These are phyloP conservation scores for Drosophila mojavensis DNA, from an alignment of 1,140 invertebrate genomes.

Conservation along the genomic window DNA sequence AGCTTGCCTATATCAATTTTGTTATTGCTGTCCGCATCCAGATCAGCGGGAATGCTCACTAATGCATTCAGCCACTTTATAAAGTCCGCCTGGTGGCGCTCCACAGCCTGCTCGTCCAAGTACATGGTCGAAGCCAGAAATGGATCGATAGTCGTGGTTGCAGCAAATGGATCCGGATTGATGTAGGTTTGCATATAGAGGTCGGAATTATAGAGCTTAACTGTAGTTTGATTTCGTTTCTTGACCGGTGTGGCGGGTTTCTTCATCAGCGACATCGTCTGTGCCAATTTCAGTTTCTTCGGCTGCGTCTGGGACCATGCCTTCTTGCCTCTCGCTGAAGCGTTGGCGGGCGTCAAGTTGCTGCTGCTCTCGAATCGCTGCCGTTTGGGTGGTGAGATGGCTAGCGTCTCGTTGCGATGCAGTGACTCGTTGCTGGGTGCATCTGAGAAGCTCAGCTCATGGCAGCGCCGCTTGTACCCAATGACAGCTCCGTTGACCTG, in stretches of 20 bases:
- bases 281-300: conserved; percentile 69
- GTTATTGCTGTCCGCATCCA: conserved; percentile 87
- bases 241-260: conserved; percentile 63
- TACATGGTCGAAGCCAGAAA: conserved; percentile 88
- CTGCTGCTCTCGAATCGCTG: conserved; percentile 53
- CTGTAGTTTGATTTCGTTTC: conserved; percentile 19
- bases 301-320: conserved; percentile 56
- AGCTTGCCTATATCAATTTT: conserved; percentile 90
- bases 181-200: conserved; percentile 75
- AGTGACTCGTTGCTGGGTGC: conserved; percentile 69
- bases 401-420: conserved; percentile 38
- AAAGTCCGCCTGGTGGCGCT: conserved; percentile 92
- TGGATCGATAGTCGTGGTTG: conserved; percentile 88
- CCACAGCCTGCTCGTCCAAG: conserved; percentile 91
- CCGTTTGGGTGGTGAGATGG: conserved; percentile 72
- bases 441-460: conserved; percentile 72
- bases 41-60: conserved; percentile 90
- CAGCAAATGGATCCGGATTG: conserved; percentile 86
- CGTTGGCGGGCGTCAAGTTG: conserved; percentile 43
- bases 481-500: background rate
- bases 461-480: conserved; percentile 62
- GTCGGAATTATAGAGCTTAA: conserved; percentile 76
- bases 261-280: conserved; percentile 63
- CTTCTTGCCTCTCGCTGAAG: conserved; percentile 46
- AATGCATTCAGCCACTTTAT: conserved; percentile 95